Conservation (phyloP, 92 coral and sea anemone species). For the Epizoanthus ramosus region DNA sequence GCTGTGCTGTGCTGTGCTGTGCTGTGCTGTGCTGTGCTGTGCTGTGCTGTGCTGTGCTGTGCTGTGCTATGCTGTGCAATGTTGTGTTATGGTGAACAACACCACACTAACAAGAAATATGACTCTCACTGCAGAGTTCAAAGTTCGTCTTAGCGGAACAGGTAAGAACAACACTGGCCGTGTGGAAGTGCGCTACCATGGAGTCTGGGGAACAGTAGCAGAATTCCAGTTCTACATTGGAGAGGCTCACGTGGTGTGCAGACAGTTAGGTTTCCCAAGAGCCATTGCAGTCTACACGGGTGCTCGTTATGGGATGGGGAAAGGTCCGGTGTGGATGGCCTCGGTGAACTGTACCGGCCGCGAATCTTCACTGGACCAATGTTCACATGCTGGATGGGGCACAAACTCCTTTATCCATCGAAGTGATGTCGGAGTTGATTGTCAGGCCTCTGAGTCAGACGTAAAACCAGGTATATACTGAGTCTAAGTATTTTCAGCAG, state of each 20-base stretch:
- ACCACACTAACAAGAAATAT: too few species aligned
- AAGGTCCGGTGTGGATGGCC: slow-evolving; percentile 5
- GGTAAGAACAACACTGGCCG: not conserved
- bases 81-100: not conserved
- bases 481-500: too few species aligned
- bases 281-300: not conserved
- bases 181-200: slow-evolving; percentile 2
- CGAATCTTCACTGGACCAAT: not conserved
- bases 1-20: too few species aligned
- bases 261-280: slow-evolving; percentile 13
- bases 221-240: not conserved
- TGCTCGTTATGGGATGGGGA: not conserved
- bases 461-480: not conserved
- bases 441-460: slow-evolving; percentile 1
- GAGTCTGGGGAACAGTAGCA: slow-evolving; percentile 28
- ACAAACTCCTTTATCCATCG: not conserved
- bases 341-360: not conserved
- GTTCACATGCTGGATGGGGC: not conserved
- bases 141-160: slow-evolving; percentile 5
- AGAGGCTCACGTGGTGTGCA: slow-evolving; percentile 12
- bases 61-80: too few species aligned
- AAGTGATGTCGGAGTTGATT: slow-evolving; percentile 3
- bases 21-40: too few species aligned
- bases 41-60: too few species aligned
- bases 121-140: not conserved